Evolutionary conservation across 2,888 invertebrate species (phyloP), one percentile per base, ranked within the genome.

Genomic region (Epistrophella euchroma): DNA sequence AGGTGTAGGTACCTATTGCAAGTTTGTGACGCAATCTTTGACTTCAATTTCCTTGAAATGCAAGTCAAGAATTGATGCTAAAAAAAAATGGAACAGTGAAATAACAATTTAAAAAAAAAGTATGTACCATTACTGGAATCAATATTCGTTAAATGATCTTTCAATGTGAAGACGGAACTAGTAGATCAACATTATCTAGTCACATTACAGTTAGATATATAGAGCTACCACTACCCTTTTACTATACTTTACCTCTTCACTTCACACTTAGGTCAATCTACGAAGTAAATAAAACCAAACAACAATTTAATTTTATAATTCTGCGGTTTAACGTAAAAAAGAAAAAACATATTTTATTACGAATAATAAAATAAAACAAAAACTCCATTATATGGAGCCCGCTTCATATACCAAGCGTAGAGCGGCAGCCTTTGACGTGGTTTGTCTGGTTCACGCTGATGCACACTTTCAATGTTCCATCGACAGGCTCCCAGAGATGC

Each of bases 391-490:
- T 86, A 66, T 86, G 58, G 25, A 52, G 77, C 70, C 76, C 60
- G 82, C 71, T 71, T 77, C 77, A 66, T 78, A 10, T 78, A 77
- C 77, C 77, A 82, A 82, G 82, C 77, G 77, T 55, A 66, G 25
- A 35, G 79, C 86, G 86, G 86, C 78, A 74, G 82, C 64, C 86
- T 86, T 86, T 86, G 86, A 82, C 86, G 86, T 60, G 86, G 86
- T 86, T 78, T 86, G 50, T 70, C 66, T 66, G 86, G 78, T 86
- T 86, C 82, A 74, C 86, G 82, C 82, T 75, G 86, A 82, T 86
- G 86, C 82, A 82, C 86, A 82, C 86, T 86, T 86, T 86, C 86
- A 86, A 74, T 86, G 82, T 71, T 78, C 77, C 77, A 86, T 77
- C 82, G 86, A 86, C 86, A 82, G 82, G 82, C 86, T 74, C 58